A percentile compares a stretch with the other conserved stretches of the same genome.
phyloP scores from a whole-genome alignment of 2,888 invertebrate genomes.

The Chaetogeoica ovagalla region DNA sequence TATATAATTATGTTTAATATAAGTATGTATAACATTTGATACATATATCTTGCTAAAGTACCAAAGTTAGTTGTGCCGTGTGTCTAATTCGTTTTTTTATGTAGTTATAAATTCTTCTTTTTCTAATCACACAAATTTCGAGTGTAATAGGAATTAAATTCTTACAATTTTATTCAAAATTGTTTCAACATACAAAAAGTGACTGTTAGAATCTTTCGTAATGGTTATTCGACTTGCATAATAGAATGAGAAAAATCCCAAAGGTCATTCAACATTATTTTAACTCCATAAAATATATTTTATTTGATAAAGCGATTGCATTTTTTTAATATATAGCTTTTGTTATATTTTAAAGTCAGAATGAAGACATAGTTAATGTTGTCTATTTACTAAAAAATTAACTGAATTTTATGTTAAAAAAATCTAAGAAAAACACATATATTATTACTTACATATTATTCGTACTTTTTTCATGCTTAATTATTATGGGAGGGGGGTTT shows the following conservation, averaged over 20 bases:
- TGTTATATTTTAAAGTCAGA: background rate
- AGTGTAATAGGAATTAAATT: too few relatives aligned
- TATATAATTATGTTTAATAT: too few relatives aligned
- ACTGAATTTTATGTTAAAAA: background rate
- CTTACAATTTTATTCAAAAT: background rate
- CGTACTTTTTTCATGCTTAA: too few relatives aligned
- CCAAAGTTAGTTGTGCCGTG: too few relatives aligned
- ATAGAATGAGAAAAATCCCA: background rate
- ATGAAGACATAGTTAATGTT: background rate
- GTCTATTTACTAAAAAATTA: background rate
- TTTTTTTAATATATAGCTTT: background rate
- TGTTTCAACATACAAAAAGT: background rate
- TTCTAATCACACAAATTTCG: too few relatives aligned
- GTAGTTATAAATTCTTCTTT: too few relatives aligned
- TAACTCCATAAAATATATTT: background rate
- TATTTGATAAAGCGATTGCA: background rate
- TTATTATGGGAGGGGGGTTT: too few relatives aligned
- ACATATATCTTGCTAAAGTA: too few relatives aligned
- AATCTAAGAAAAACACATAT: background rate
- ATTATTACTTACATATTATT: too few relatives aligned
- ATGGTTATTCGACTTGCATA: background rate
- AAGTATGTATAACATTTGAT: too few relatives aligned
- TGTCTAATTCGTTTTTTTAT: too few relatives aligned
- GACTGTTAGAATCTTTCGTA: background rate
- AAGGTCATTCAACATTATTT: background rate